Conservation (phyloP, 2,113 vertebrate species). For the Formicarius rufipectus region DNA sequence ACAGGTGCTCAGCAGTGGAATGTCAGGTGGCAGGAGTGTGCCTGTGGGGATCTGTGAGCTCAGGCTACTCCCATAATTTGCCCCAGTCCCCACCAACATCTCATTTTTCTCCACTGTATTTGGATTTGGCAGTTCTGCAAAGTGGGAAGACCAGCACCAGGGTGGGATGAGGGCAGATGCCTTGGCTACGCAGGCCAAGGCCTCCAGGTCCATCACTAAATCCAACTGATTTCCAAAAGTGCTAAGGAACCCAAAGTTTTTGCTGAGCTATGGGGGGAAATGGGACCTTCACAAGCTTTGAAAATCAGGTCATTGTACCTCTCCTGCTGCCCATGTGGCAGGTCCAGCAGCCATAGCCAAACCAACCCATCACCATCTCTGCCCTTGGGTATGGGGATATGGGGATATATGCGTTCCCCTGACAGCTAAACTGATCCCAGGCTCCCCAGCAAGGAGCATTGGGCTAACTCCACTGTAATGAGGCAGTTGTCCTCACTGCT, state of each 20-base stretch:
- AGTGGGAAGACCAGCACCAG: background rate
- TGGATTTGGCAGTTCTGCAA: background rate
- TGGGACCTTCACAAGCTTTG: background rate
- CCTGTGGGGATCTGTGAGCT: background rate
- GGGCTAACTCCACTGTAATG: background rate
- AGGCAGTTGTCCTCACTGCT: background rate
- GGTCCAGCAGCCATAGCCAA: background rate
- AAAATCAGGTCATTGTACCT: background rate
- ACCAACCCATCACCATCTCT: background rate
- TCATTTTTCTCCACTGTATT: background rate
- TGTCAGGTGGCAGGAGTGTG: background rate
- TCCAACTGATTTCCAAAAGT: background rate
- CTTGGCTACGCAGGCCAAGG: background rate
- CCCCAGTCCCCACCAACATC: background rate
- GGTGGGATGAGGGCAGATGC: background rate
- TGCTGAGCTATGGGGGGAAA: background rate
- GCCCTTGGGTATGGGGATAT: background rate
- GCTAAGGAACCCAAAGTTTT: background rate
- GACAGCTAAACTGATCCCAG: background rate
- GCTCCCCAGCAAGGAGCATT: background rate
- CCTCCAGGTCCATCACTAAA: background rate
- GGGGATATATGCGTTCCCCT: background rate
- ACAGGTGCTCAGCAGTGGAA: background rate
- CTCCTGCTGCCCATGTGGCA: fast-evolving
- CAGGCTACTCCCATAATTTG: background rate